Evolutionary conservation across 2,113 vertebrate genomes (phyloP).

Genomic region (Serinus canaria): DNA sequence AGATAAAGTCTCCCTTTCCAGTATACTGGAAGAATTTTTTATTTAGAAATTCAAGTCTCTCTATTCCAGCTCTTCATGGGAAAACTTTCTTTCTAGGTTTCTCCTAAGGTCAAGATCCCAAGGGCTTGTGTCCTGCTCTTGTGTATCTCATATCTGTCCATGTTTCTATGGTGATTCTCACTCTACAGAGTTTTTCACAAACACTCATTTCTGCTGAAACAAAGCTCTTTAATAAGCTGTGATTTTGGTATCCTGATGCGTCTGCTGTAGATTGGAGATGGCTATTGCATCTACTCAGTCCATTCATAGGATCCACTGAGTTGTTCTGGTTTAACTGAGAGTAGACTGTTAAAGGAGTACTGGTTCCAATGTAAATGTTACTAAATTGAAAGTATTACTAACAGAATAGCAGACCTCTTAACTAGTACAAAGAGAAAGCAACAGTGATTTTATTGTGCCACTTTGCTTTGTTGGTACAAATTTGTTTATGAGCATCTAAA

Average conservation of each 20-base stretch:
- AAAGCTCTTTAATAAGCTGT: neutral
- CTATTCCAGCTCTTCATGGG: neutral
- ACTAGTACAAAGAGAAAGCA: neutral
- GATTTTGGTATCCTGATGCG: neutral
- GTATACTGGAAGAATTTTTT: neutral
- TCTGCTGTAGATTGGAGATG: neutral
- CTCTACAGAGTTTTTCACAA: neutral
- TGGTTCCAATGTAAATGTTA: neutral
- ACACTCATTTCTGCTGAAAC: neutral
- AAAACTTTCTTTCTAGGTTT: conserved; percentile 17
- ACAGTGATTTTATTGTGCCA: neutral
- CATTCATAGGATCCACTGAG: neutral
- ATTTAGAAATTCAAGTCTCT: conserved; percentile 18
- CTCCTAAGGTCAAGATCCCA: neutral
- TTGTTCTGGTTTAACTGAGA: neutral
- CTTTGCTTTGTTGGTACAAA: neutral
- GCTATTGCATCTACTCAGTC: neutral
- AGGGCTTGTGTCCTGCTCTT: conserved; percentile 6
- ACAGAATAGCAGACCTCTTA: neutral
- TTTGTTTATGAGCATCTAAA: neutral
- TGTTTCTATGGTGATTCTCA: conserved; percentile 16
- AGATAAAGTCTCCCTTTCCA: neutral
- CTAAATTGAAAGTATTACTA: neutral
- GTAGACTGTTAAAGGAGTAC: neutral
- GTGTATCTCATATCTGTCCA: neutral